Percentiles rank a stretch among this genome's conserved stretches.
Conservation (phyloP, 1,140 invertebrate species). For the Eufriesea mexicana region DNA sequence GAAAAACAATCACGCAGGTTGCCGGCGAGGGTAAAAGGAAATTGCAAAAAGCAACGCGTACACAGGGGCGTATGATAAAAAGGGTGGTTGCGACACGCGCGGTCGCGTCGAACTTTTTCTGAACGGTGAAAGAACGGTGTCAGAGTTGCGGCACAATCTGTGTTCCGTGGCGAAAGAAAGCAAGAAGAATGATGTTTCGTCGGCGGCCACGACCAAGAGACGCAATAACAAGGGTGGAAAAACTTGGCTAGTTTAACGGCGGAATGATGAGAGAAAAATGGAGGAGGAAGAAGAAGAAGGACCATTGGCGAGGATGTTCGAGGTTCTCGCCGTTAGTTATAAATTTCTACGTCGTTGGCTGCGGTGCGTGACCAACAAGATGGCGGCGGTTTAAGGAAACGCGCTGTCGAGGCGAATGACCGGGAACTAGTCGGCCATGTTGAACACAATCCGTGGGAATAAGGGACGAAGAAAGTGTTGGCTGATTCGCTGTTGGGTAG, state of each 20-base stretch:
- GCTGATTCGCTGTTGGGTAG: no score
- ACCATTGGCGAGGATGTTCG: background rate
- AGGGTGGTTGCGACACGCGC: background rate
- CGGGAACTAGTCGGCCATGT: background rate
- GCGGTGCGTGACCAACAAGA: background rate
- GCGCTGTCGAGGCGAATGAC: no score
- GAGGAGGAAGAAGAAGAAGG: background rate
- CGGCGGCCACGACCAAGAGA: background rate
- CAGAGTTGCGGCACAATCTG: background rate
- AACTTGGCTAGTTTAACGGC: no score
- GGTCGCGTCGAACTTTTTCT: background rate
- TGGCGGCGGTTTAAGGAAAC: background rate
- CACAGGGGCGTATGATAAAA: background rate
- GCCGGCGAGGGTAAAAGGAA: background rate
- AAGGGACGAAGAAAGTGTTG: background rate
- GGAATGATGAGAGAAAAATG: no score
- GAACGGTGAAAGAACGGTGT: background rate
- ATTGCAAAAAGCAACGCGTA: background rate
- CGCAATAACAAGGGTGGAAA: background rate
- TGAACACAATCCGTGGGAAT: background rate
- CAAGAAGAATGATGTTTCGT: background rate
- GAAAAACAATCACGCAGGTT: background rate
- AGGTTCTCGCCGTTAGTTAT: background rate
- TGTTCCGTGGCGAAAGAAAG: background rate
- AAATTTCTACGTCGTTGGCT: background rate